phyloP scores from a whole-genome alignment of 2,888 invertebrate genomes.

The Lasioglossum villosulum region DNA sequence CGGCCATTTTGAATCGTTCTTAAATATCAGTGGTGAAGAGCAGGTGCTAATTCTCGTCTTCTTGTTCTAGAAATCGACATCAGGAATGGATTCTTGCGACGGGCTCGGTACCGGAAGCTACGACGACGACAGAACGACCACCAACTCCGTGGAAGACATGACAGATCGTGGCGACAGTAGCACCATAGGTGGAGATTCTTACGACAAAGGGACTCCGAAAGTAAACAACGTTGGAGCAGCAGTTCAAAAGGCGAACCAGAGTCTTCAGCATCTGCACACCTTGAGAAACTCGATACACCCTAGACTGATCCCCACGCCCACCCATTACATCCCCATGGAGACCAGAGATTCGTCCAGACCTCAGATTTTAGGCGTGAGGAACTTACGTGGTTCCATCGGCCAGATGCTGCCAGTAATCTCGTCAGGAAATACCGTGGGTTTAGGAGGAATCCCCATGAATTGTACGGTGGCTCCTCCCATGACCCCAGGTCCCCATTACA shows the following conservation, averaged over 20 bases:
- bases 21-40: neutral
- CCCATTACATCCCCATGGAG: conserved; percentile 60
- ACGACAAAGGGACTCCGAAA: conserved; percentile 44
- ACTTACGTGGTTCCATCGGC: conserved; percentile 71
- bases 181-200: conserved; percentile 20
- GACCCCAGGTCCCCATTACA: conserved; percentile 53
- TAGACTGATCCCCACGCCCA: conserved; percentile 57
- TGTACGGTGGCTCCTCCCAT: conserved; percentile 34
- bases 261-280: conserved; percentile 77
- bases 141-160: conserved; percentile 53
- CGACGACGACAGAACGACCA: conserved; percentile 56
- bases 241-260: conserved; percentile 77
- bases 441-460: conserved; percentile 21
- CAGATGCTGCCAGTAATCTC: conserved; percentile 60
- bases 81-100: conserved; percentile 68
- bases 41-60: neutral
- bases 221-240: conserved; percentile 41
- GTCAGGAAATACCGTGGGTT: conserved; percentile 13
- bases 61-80: conserved; percentile 65
- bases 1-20: neutral
- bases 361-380: conserved; percentile 81
- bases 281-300: conserved; percentile 74
- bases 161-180: conserved; percentile 38
- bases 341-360: conserved; percentile 65
- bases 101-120: conserved; percentile 59